Conservation (phyloP, 2,797 vertebrate species). For the Chanos chanos region DNA sequence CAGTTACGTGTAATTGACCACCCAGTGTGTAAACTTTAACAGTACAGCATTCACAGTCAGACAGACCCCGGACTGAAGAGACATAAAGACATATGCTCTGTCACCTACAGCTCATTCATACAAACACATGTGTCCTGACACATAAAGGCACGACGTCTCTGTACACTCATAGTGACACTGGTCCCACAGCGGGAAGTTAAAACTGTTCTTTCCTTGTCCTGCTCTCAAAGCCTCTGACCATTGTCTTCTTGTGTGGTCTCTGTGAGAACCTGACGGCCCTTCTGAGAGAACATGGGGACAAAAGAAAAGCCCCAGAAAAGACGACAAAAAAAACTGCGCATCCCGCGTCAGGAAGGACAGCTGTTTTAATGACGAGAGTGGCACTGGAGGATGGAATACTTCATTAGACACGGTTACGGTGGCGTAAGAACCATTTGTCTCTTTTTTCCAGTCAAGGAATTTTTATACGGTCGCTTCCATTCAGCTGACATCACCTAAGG, state of each 20-base stretch:
- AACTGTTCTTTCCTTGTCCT: neutral
- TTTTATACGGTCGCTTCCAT: no score
- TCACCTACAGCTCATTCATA: no score
- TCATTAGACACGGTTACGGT: neutral
- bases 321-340: neutral
- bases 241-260: constrained; percentile 18
- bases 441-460: no score
- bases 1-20: constrained; percentile 7
- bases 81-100: neutral
- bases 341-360: constrained; percentile 4
- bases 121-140: no score
- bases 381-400: no score
- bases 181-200: neutral
- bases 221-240: neutral
- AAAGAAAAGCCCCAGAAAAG: neutral
- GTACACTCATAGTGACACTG: neutral
- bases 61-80: neutral
- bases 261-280: neutral
- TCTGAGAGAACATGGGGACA: neutral
- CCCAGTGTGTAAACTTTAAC: neutral
- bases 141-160: no score
- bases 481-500: no score
- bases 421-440: neutral
- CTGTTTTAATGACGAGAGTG: no score
- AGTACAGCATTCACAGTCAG: neutral